Evolutionary conservation across 2,888 invertebrate genomes (phyloP), one percentile per base, ranked within the genome.

Genomic region (Meteorus colon): DNA sequence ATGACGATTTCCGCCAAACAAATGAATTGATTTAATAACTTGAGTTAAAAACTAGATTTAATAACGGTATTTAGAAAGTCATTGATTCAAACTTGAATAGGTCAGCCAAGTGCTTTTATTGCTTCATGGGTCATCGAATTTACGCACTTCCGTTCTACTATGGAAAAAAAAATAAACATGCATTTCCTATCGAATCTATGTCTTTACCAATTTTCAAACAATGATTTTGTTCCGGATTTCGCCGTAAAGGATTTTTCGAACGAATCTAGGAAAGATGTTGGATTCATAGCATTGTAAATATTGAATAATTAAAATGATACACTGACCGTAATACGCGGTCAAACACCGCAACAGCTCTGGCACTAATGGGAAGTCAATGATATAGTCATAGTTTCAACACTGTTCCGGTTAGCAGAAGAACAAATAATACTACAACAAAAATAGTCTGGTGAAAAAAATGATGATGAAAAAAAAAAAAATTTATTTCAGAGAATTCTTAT

Each of bases 21-120:
- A 69, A 24, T 45, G 12, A 24, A 62, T 67, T 82, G 84, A 84
- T 84, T 85, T 77, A 76, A 66, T 84, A 84, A 86, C n/a, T 67
- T 82, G 84, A 84, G 83, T 85, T 77, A 76, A 66, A 83, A 84
- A 86, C 86, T 75, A 78, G 81, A 82, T 79, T 24, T 24, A 24
- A 85, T 87, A 88, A 87, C 86, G 86, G 86, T 83, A 86, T 85
- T 85, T 86, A 87, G 87, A 86, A 87, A 86, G 86, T 82, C 77
- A 81, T 81, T 78, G 80, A 78, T 75, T 76, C 75, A 63, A 37
- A 65, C 71, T 71, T 37, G 62, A 75, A 69, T 72, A 65, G 79
- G 80, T 80, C 65, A 70, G 73, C 77, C 77, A 74, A 73, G 73
- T 69, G 77, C 62, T 73, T 73, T 77, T 62, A 62, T 59, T 70